Base-by-base conservation (phyloP, 1,140 invertebrate genomes). In the Lordiphosa mommai region DNA sequence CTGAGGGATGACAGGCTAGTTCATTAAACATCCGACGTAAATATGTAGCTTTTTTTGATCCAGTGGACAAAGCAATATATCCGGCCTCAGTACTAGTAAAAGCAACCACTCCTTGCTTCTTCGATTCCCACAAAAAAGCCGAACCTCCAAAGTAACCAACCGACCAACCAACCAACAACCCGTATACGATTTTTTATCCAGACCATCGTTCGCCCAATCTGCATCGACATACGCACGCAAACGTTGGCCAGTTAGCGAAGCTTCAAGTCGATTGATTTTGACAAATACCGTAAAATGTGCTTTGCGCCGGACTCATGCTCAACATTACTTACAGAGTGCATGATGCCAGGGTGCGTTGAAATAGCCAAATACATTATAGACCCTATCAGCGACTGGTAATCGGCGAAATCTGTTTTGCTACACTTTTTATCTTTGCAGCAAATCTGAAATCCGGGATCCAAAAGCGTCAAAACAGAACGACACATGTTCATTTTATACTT, bases 211-310 rank as follows among this genome's bases (percentile, higher is more conserved):
- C n/a, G n/a, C n/a, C n/a, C n/a, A n/a, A n/a, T n/a, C n/a, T n/a
- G n/a, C n/a, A n/a, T n/a, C n/a, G n/a, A n/a, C n/a, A n/a, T n/a
- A n/a, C n/a, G n/a, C n/a, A n/a, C n/a, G n/a, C n/a, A n/a, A n/a
- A n/a, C n/a, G n/a, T n/a, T n/a, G n/a, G n/a, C n/a, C n/a, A n/a
- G 33, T 34, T 36, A 36, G 4, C n/a, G 34, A 1, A 44, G n/a
- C 10, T 44, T 30, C 9, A 41, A 20, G 7, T 4, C 7, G 23
- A 16, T 30, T 9, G n/a, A 2, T 17, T 29, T 36, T 9, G 23
- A 44, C 41, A 27, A 10, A 20, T 20, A 10, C n/a, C 41, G 16
- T n/a, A 41, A 20, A 20, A 41, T 41, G 38, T 44, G 41, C 6
- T 44, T 44, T 7, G 34, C 34, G 4, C 34, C 34, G n/a, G 34